Conservation (phyloP, 2,113 vertebrate genomes). For the Balaenoptera acutorostrata region DNA sequence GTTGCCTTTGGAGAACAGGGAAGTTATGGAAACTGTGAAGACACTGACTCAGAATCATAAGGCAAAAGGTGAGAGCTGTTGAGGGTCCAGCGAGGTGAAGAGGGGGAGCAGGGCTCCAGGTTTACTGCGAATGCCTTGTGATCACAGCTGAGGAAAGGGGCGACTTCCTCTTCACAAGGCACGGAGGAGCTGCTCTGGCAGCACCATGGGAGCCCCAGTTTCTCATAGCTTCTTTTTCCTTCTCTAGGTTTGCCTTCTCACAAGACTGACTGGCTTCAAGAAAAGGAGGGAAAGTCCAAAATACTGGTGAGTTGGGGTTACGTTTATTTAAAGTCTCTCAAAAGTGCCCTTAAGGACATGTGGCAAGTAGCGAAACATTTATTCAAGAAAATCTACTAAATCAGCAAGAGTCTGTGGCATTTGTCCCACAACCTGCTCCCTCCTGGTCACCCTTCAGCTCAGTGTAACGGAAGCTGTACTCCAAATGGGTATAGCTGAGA, state of each 20-base stretch:
- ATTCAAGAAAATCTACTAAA: neutral
- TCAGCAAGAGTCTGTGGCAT: neutral
- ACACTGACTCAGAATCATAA: neutral
- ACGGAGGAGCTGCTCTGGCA: neutral
- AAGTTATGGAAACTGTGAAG: neutral
- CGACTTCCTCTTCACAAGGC: neutral
- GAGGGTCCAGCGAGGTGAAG: neutral
- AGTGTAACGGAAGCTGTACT: neutral
- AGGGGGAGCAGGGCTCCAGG: neutral
- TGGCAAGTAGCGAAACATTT: neutral
- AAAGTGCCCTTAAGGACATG: neutral
- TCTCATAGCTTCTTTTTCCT: neutral
- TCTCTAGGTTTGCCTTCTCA: neutral
- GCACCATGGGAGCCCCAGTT: fast-evolving
- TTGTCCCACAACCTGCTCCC: neutral
- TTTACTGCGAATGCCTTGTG: neutral
- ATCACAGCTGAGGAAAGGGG: neutral
- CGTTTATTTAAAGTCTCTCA: neutral
- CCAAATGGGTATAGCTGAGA: neutral
- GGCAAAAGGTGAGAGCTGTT: neutral
- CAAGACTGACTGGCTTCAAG: neutral
- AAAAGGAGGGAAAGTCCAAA: neutral
- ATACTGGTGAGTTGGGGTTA: neutral
- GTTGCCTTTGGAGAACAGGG: neutral
- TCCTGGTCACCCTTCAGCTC: neutral